Evolutionary conservation across 1,140 invertebrate species (phyloP), one percentile per base, ranked within the genome.

Genomic region (Nylanderia fulva): DNA sequence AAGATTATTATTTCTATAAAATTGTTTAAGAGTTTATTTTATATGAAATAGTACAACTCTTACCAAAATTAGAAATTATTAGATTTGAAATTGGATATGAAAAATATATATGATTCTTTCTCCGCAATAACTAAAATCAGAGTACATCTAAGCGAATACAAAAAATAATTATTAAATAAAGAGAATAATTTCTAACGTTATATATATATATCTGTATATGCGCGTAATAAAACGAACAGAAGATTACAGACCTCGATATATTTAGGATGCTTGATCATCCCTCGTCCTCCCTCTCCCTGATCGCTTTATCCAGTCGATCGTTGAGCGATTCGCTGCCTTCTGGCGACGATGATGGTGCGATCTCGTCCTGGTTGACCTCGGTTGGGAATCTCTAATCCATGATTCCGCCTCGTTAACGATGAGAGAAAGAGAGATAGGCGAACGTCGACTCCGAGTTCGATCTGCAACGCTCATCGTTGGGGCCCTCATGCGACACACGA

Each of bases 361-460:
- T 82, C 66, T 77, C 88, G 85, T 89, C 84, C 76, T 84, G 85
- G 71, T 88, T 91, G 88, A 91, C 88, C 90, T 90, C 91, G 87
- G 86, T 86, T 85, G 69, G 89, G 85, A 94, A 90, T 93, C 92
- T 93, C 92, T 94, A 94, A 94, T 94, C 94, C 94, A 93, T 94
- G 93, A 86, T 94, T 94, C 94, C 94, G 94, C 92, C 85, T 64
- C 86, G 58, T 79, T 79, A 42, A 68, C 42, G 61, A 77, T n/a
- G 75, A 48, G 13, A 45, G 42, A 45, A 13, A 48, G 45, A 48
- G 45, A 48, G 4, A 48, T 3, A 13, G 42, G 18, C 61, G 8
- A 29, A 36, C 18, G 29, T 48, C 15, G 45, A 15, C 45, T 15
- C 15, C 45, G 45, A 48, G 13, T 18, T 18, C 15, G 45, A 48